Percentiles rank a stretch among this genome's conserved stretches.
Evolutionary conservation across 2,797 vertebrate species (phyloP).

Genomic region (Pitangus sulphuratus): DNA sequence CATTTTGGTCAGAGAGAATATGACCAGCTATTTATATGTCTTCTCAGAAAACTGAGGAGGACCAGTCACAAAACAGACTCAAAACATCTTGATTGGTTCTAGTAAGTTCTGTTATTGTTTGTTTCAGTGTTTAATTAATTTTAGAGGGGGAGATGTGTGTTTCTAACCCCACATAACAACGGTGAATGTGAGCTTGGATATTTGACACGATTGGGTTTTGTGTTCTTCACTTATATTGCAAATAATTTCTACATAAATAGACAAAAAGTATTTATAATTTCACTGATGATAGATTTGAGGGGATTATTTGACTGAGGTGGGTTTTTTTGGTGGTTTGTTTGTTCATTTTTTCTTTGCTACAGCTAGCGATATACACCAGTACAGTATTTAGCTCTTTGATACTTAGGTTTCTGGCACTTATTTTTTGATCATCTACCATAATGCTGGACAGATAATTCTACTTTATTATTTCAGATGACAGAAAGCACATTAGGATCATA

Average conservation of each 20-base stretch:
- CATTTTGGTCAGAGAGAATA: background rate
- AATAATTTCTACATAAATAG: background rate
- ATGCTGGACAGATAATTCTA: background rate
- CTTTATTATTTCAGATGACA: background rate
- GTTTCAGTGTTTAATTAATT: background rate
- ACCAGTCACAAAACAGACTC: background rate
- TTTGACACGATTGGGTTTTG: background rate
- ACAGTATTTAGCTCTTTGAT: background rate
- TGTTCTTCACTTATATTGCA: background rate
- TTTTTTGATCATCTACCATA: background rate
- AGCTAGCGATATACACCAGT: background rate
- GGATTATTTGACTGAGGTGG: background rate
- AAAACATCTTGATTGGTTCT: background rate
- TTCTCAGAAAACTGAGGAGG: background rate
- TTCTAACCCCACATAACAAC: background rate
- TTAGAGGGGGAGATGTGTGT: background rate
- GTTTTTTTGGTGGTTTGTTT: fast-evolving
- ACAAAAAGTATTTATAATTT: background rate
- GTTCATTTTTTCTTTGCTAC: background rate
- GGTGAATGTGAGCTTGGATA: background rate
- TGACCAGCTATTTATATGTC: background rate
- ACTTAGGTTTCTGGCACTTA: background rate
- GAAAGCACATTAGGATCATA: background rate
- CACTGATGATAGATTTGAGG: background rate
- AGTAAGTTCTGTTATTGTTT: background rate